These are phyloP conservation scores for Dicyrtoma fusca DNA, from an alignment of 2,888 invertebrate genomes.

Conservation along the genomic window DNA sequence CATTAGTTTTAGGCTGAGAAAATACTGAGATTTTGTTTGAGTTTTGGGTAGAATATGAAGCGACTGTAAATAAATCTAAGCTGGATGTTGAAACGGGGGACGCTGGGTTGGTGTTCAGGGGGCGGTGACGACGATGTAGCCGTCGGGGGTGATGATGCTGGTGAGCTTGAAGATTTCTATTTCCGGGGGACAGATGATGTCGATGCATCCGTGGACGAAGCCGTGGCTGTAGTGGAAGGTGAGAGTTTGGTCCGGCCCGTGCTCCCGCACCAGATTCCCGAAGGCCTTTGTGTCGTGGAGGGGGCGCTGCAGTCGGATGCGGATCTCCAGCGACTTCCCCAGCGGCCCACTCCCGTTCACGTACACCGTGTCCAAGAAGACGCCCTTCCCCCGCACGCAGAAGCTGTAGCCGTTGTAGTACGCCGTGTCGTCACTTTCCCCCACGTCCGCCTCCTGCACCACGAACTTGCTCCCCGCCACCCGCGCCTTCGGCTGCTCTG, in stretches of 20 bases:
- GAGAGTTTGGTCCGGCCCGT: conserved; percentile 13
- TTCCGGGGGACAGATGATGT: conserved; percentile 1
- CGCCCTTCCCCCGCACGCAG: conserved; percentile 9
- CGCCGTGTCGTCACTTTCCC: neutral
- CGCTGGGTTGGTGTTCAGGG: too few species aligned
- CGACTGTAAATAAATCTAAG: too few species aligned
- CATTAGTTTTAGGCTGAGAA: too few species aligned
- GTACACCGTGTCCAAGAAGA: neutral
- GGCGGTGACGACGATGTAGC: conserved; percentile 10
- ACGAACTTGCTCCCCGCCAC: too few species aligned
- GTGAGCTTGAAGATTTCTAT: conserved; percentile 6
- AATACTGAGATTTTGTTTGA: too few species aligned
- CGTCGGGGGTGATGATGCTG: neutral
- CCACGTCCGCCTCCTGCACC: neutral
- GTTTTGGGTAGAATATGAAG: too few species aligned
- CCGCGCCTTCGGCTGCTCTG: neutral
- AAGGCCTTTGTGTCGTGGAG: neutral
- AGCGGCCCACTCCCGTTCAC: conserved; percentile 20
- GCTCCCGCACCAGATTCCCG: conserved; percentile 6
- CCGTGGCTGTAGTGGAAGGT: conserved; percentile 9
- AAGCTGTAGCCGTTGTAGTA: conserved; percentile 22
- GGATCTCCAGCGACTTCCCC: neutral
- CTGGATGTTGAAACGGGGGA: too few species aligned
- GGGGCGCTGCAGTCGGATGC: neutral
- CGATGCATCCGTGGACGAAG: neutral